A percentile compares a stretch with the other conserved stretches of the same genome.
Evolutionary conservation across 2,113 vertebrate genomes (phyloP).

Genomic region (Tinamus guttatus): DNA sequence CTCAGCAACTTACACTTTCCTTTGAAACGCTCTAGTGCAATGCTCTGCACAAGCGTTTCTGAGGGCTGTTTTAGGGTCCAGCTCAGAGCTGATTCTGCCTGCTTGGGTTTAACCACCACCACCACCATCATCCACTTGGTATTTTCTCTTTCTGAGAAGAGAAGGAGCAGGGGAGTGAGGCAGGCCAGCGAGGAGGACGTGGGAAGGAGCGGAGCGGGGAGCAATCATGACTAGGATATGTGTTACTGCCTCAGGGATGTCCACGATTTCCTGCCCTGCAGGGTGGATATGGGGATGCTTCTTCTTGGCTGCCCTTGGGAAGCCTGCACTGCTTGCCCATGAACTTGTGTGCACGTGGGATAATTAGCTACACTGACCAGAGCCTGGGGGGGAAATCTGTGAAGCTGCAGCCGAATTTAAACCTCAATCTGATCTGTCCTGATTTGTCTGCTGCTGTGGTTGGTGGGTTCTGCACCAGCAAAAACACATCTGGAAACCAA

Average conservation of each 20-base stretch:
- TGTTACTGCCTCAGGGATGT: not conserved
- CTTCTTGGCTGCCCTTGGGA: not conserved
- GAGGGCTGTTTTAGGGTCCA: not conserved
- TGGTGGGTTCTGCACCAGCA: not conserved
- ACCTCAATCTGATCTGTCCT: not conserved
- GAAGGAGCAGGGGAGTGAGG: not conserved
- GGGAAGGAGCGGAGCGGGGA: not conserved
- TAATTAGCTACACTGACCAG: not conserved
- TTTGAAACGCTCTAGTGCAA: not conserved
- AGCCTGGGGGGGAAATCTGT: not conserved
- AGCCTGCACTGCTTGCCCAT: not conserved
- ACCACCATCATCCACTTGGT: no score
- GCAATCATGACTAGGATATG: not conserved
- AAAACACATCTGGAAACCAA: not conserved
- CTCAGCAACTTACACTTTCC: not conserved
- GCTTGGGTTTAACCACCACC: not conserved
- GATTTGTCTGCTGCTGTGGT: not conserved
- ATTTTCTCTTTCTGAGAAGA: not conserved
- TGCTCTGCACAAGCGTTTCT: not conserved
- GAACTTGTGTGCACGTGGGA: not conserved
- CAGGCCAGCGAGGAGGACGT: not conserved
- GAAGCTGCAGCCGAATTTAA: not conserved
- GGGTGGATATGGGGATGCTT: not conserved
- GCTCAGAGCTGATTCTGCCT: not conserved
- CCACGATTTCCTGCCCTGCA: not conserved